Base-by-base conservation (phyloP, 2,113 vertebrate genomes). In the Thymallus thymallus region DNA sequence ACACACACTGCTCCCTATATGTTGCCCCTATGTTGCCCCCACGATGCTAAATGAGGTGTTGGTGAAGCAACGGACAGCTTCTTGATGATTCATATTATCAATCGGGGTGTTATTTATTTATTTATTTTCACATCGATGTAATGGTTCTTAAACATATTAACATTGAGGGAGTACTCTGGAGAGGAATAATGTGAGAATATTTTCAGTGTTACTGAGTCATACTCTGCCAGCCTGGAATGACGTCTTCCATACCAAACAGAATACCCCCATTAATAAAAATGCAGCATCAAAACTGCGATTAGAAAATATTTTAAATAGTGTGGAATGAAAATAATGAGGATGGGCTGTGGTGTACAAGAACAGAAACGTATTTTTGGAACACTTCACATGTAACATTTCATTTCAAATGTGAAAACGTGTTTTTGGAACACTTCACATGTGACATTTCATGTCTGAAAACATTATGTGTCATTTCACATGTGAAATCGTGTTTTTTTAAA, bases 101-200 rank as follows among this genome's bases (percentile, higher is more conserved):
- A 89, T 92, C 89, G 82, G 80, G 16, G 69, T 78, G 83, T 82
- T 87, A 79, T 88, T 89, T 85, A 88, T 90, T 85, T 86, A 86
- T 90, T 88, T 88, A n/a, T n/a, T 41, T 89, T 90, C 89, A 89
- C 78, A 71, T 76, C 86, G 90, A 93, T 91, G 86, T 89, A 91
- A 90, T 92, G 84, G 82, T 88, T 82, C 83, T 78, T 88, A 88
- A 92, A 86, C 76, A 83, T 90, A 91, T 93, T 92, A 91, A 87
- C 89, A 84, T 87, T 87, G 89, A 91, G 83, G 35, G 35, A 41
- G 35, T 10, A 41, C 9, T 41, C 35, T 41, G 35, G 60, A 16
- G 78, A 82, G 83, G 81, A 82, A 89, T 92, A 90, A 91, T 88
- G 86, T 10, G 35, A 2, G 35, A 10, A 41, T 41, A 41, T 88